These are phyloP conservation scores for Caradrina clavipalpis DNA, from an alignment of 2,888 invertebrate species.

Conservation along the genomic window DNA sequence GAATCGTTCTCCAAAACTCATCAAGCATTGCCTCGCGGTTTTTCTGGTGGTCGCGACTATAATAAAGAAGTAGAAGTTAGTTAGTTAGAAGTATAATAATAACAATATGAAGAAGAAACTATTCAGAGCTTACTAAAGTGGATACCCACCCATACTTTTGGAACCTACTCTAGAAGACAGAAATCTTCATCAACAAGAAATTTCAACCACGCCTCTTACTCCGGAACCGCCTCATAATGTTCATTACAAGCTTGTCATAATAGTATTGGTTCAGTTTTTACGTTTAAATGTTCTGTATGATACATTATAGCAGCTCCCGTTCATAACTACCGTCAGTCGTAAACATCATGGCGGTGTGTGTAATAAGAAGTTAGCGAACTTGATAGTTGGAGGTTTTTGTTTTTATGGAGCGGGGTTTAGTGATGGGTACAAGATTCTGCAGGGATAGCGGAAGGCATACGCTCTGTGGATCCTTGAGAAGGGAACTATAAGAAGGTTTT, in stretches of 20 bases:
- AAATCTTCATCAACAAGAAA: not conserved
- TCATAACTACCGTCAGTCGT: conserved; percentile 54
- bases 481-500: too few relatives aligned
- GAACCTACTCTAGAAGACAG: too few relatives aligned
- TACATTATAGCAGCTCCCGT: conserved; percentile 53
- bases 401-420: not conserved
- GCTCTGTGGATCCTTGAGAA: too few relatives aligned
- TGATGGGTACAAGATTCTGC: not conserved
- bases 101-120: too few relatives aligned
- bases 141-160: too few relatives aligned
- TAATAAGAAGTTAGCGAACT: conserved; percentile 34
- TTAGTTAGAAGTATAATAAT: too few relatives aligned
- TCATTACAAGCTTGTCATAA: conserved; percentile 12
- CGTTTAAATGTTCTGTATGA: conserved; percentile 50
- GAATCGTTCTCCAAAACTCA: too few relatives aligned
- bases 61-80: too few relatives aligned
- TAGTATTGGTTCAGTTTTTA: conserved; percentile 43
- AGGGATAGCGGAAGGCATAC: too few relatives aligned
- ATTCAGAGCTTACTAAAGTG: too few relatives aligned
- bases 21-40: too few relatives aligned
- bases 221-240: not conserved
- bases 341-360: conserved; percentile 29
- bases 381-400: conserved; percentile 8
- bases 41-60: too few relatives aligned
- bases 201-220: not conserved